These are phyloP conservation scores for Sebastes hubbsi DNA, from an alignment of 2,797 vertebrate genomes.

Conservation along the genomic window DNA sequence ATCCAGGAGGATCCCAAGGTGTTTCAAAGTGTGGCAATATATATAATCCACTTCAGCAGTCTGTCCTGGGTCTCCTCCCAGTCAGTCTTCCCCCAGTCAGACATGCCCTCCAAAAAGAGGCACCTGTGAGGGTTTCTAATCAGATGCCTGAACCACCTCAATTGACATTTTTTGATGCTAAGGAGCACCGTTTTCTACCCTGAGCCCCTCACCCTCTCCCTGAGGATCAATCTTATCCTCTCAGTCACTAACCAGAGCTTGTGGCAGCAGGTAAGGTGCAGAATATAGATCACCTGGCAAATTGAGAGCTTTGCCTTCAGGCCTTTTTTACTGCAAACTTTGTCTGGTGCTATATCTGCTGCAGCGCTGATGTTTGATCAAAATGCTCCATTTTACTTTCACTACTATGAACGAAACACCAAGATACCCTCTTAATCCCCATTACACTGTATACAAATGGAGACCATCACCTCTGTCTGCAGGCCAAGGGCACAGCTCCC, in stretches of 20 bases:
- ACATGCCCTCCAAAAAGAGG: conserved; percentile 13
- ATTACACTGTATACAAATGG: background rate
- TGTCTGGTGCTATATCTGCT: conserved; percentile 10
- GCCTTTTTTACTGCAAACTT: conserved; percentile 25
- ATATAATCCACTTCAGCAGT: background rate
- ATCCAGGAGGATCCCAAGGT: background rate
- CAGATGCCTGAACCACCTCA: conserved; percentile 13
- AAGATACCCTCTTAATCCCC: background rate
- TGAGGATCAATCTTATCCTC: conserved; percentile 37
- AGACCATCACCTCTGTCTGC: background rate
- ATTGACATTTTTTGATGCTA: conserved; percentile 8
- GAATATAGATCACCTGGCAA: conserved; percentile 40
- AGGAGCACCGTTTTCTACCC: conserved; percentile 12
- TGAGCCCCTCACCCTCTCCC: conserved; percentile 6
- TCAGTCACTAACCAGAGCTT: conserved; percentile 23
- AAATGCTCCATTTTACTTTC: conserved; percentile 12
- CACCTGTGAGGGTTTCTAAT: conserved; percentile 25
- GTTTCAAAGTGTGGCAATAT: background rate
- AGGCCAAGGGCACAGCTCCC: conserved; percentile 1
- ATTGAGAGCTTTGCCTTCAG: conserved; percentile 26
- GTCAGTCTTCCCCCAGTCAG: background rate
- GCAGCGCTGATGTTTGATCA: background rate
- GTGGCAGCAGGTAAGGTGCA: conserved; percentile 3
- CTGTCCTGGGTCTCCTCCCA: background rate
- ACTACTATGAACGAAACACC: conserved; percentile 2